These are phyloP conservation scores for Sesia bembeciformis DNA, from an alignment of 2,888 invertebrate species.

Conservation along the genomic window DNA sequence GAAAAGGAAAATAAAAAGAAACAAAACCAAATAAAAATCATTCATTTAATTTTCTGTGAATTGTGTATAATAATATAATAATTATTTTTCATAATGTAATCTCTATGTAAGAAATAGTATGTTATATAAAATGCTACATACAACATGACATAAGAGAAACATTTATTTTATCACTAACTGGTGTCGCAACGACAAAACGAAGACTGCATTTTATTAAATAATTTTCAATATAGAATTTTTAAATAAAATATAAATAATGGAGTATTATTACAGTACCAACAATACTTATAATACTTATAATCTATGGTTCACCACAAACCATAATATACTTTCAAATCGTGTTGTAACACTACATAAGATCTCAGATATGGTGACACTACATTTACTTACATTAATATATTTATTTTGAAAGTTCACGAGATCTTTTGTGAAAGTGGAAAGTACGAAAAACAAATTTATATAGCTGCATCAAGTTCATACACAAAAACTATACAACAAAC, in stretches of 20 bases:
- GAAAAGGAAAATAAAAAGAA: constrained; percentile 29
- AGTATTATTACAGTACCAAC: constrained; percentile 67
- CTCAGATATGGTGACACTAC: constrained; percentile 21
- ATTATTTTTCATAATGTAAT: constrained; percentile 45
- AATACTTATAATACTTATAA: constrained; percentile 51
- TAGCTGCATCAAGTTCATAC: constrained; percentile 20
- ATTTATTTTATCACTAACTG: constrained; percentile 29
- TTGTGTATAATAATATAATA: constrained; percentile 56
- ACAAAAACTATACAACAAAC: constrained; percentile 38
- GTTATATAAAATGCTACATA: constrained; percentile 60
- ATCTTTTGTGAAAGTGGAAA: constrained; percentile 43
- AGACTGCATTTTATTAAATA: constrained; percentile 44
- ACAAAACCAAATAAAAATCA: constrained; percentile 51
- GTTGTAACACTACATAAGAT: constrained; percentile 35
- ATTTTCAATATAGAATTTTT: constrained; percentile 52
- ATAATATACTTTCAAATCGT: constrained; percentile 39
- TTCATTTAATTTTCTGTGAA: constrained; percentile 65
- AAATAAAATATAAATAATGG: constrained; percentile 72
- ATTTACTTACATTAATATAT: constrained; percentile 22
- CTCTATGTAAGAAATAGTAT: constrained; percentile 45
- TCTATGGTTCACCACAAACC: constrained; percentile 64
- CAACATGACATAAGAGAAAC: constrained; percentile 53
- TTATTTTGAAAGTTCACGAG: constrained; percentile 45
- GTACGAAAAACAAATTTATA: constrained; percentile 18
- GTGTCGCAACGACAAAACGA: constrained; percentile 57